Conservation (phyloP, 2,888 invertebrate species). For the Leucoma salicis region DNA sequence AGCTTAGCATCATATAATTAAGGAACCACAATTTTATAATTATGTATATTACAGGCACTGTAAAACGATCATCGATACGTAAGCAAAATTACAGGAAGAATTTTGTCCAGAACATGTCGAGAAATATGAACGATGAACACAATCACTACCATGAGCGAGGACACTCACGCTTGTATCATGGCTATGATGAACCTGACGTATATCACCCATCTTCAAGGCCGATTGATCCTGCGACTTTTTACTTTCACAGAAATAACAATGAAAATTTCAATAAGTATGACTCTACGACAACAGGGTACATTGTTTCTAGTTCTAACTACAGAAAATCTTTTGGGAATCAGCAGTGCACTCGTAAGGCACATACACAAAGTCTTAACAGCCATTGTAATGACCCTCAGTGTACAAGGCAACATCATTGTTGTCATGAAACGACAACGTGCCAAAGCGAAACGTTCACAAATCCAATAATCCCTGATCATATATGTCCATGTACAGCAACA, state of each 20-base stretch:
- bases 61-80: slow-evolving; percentile 37
- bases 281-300: slow-evolving; percentile 29
- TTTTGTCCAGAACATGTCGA: slow-evolving; percentile 33
- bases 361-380: slow-evolving; percentile 9
- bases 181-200: slow-evolving; percentile 30
- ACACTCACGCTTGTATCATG: slow-evolving; percentile 55
- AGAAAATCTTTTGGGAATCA: slow-evolving; percentile 36
- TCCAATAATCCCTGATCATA: slow-evolving; percentile 13
- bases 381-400: slow-evolving; percentile 33
- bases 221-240: slow-evolving; percentile 3
- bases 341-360: slow-evolving; percentile 47
- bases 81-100: slow-evolving; percentile 36
- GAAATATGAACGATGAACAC: slow-evolving; percentile 26
- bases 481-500: slow-evolving; percentile 44
- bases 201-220: slow-evolving; percentile 9
- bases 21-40: too few relatives aligned
- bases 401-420: slow-evolving; percentile 35
- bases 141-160: slow-evolving; percentile 47
- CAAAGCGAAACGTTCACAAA: slow-evolving; percentile 18
- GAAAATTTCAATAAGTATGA: slow-evolving; percentile 44
- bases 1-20: too few relatives aligned
- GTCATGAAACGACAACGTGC: slow-evolving; percentile 18
- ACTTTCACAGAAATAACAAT: slow-evolving; percentile 28
- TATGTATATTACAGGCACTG: slow-evolving; percentile 43
- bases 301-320: slow-evolving; percentile 28